Percentiles rank a stretch among this genome's conserved stretches.
Evolutionary conservation across 2,888 invertebrate species (phyloP).

Genomic region (Cephus rjabovi): DNA sequence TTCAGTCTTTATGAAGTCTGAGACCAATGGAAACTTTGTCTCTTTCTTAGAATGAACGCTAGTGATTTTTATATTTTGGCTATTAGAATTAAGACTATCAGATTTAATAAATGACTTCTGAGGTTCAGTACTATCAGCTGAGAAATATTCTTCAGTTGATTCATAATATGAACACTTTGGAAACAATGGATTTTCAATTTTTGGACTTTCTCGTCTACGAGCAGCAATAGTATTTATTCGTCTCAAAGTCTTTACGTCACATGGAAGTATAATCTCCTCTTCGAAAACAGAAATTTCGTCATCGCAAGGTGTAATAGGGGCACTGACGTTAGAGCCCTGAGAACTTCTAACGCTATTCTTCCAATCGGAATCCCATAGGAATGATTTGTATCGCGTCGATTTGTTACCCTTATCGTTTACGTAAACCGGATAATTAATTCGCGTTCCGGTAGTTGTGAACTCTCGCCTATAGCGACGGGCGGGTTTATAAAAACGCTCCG

Average conservation of each 20-base stretch:
- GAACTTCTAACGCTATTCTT: slow-evolving; percentile 24
- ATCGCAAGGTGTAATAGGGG: slow-evolving; percentile 17
- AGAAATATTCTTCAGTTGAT: neutral
- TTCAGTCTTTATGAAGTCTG: neutral
- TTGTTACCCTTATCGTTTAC: slow-evolving; percentile 28
- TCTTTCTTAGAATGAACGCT: neutral
- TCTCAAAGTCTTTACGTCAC: slow-evolving; percentile 25
- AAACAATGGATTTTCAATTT: slow-evolving; percentile 24
- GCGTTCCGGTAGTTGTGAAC: slow-evolving; percentile 62
- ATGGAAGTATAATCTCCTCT: slow-evolving; percentile 12
- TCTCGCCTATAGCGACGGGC: slow-evolving; percentile 55
- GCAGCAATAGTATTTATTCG: slow-evolving; percentile 31
- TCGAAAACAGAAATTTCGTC: slow-evolving; percentile 25
- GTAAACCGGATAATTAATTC: slow-evolving; percentile 56
- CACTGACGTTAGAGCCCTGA: slow-evolving; percentile 23
- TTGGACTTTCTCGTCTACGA: slow-evolving; percentile 13
- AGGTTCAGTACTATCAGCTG: neutral
- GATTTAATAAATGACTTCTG: neutral
- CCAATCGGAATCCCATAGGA: slow-evolving; percentile 45
- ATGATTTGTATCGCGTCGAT: slow-evolving; percentile 32
- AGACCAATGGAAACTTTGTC: neutral
- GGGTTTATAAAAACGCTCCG: slow-evolving; percentile 65
- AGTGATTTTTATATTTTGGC: neutral
- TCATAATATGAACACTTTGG: slow-evolving; percentile 18
- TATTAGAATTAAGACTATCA: neutral